phyloP scores from a whole-genome alignment of 2,888 invertebrate genomes.

The Tetragonisca angustula region DNA sequence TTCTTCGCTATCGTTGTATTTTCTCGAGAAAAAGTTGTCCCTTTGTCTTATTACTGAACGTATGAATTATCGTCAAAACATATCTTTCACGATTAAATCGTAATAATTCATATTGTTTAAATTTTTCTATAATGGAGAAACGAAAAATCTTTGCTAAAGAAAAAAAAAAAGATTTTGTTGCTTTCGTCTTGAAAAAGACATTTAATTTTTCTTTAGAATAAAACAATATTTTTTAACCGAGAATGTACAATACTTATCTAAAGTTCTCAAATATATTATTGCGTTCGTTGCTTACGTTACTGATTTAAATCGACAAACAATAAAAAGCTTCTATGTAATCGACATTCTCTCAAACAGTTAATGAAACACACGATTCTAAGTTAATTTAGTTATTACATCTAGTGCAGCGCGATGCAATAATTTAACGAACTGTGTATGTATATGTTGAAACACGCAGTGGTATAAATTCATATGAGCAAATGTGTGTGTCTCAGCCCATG shows the following conservation, averaged over 20 bases:
- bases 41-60: background rate
- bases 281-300: background rate
- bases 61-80: slow-evolving; percentile 11
- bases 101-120: background rate
- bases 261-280: background rate
- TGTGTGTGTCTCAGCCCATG: slow-evolving; percentile 79
- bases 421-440: slow-evolving; percentile 72
- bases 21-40: background rate
- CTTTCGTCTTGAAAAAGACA: background rate
- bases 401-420: slow-evolving; percentile 68
- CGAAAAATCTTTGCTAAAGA: background rate
- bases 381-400: slow-evolving; percentile 45
- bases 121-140: background rate
- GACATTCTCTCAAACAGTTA: background rate
- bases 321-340: background rate
- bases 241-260: background rate
- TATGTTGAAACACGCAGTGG: slow-evolving; percentile 72
- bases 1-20: background rate
- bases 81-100: slow-evolving; percentile 25
- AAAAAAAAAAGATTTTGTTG: background rate
- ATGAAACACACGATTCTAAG: slow-evolving; percentile 31
- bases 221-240: background rate
- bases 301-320: background rate
- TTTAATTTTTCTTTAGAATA: background rate
- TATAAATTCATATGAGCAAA: slow-evolving; percentile 74